Evolutionary conservation across 2,888 invertebrate species (phyloP).

Genomic region (Cosmia pyralina): DNA sequence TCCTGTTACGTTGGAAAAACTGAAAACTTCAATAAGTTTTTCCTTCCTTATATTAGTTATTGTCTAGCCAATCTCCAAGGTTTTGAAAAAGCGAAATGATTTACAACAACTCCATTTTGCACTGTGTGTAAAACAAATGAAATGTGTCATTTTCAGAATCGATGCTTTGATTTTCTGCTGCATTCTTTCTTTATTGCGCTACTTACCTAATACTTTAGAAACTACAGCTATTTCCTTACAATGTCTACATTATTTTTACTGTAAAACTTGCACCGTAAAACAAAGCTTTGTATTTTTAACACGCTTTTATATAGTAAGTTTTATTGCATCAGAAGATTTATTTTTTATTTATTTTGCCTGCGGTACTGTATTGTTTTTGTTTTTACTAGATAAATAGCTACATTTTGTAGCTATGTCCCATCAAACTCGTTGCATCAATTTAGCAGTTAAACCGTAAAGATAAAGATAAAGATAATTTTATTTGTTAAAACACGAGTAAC

Average conservation of each 20-base stretch:
- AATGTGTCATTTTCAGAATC: slow-evolving; percentile 9
- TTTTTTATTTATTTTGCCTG: background rate
- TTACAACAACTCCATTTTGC: slow-evolving; percentile 26
- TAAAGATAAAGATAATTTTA: too few species aligned
- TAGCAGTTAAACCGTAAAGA: background rate
- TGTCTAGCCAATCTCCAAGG: slow-evolving; percentile 46
- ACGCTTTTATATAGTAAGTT: background rate
- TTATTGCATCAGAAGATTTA: background rate
- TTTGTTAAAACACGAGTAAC: too few species aligned
- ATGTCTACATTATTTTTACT: background rate
- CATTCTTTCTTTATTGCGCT: background rate
- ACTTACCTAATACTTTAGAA: background rate
- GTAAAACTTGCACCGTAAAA: background rate
- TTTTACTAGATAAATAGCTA: background rate
- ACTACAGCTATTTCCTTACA: background rate
- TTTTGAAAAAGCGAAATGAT: slow-evolving; percentile 48
- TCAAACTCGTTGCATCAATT: background rate
- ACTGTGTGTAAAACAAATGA: slow-evolving; percentile 15
- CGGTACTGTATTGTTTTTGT: background rate
- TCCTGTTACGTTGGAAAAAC: slow-evolving; percentile 34
- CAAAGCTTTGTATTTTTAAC: background rate
- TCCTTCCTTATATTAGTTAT: slow-evolving; percentile 33
- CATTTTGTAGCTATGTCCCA: background rate
- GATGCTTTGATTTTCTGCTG: slow-evolving; percentile 8
- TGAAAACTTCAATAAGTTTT: slow-evolving; percentile 37